Percentiles rank a stretch among this genome's conserved stretches.
Conservation (phyloP, 2,113 vertebrate species). For the Mobula hypostoma region DNA sequence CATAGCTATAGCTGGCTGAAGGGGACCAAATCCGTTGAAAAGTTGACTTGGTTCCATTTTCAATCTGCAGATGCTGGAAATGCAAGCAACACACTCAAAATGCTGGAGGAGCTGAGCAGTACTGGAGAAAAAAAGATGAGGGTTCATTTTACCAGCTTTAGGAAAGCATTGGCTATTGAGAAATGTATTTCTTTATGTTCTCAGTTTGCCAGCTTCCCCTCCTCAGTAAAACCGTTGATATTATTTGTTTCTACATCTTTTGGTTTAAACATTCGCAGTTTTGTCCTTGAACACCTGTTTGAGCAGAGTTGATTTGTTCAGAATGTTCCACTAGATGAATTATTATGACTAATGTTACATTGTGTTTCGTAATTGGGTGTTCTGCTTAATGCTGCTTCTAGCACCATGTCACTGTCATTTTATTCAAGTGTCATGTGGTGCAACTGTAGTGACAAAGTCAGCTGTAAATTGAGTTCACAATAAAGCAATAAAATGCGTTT, state of each 20-base stretch:
- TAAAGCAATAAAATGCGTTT: conserved; percentile 59
- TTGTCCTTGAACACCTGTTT: background rate
- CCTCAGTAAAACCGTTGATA: background rate
- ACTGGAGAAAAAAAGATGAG: too few species aligned
- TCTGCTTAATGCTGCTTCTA: background rate
- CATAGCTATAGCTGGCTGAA: conserved; percentile 81
- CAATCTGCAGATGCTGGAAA: too few species aligned
- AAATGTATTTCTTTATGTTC: background rate
- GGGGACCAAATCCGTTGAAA: conserved; percentile 78
- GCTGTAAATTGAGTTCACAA: conserved; percentile 68
- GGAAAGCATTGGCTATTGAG: conserved; percentile 61
- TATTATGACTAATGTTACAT: background rate
- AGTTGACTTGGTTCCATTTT: conserved; percentile 69
- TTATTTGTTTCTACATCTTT: background rate
- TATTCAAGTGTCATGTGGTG: conserved; percentile 55
- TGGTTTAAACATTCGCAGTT: background rate
- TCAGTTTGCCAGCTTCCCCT: too few species aligned
- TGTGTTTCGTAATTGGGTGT: background rate
- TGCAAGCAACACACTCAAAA: too few species aligned
- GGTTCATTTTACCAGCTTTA: conserved; percentile 65
- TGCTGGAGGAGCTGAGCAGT: too few species aligned
- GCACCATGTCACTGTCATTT: background rate
- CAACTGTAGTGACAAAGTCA: conserved; percentile 55
- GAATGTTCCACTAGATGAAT: background rate
- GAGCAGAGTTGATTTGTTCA: background rate